Base-by-base conservation (phyloP, 1,140 invertebrate genomes). In the Subanguina moxae region DNA sequence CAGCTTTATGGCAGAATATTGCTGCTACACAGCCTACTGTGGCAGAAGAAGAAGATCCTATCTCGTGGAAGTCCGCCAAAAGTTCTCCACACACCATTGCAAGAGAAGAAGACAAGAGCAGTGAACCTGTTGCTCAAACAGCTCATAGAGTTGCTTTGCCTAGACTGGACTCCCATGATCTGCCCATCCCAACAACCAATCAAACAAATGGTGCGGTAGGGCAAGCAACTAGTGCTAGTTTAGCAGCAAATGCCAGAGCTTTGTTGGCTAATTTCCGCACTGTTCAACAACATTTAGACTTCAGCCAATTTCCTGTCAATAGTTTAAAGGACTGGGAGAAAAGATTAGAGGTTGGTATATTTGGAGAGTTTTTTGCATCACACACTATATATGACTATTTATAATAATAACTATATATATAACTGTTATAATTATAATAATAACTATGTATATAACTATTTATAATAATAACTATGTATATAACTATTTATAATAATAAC, bases 251-350 rank as follows among this genome's bases (percentile, higher is more conserved):
- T 52, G 48, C 48, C 48, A 52, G 23, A 52, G 3, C 48, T 25
- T 25, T 52, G 48, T 25, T 52, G 48, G 15, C 48, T 21, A 15
- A 52, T 25, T 52, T 52, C 48, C 48, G 48, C 19, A 43, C 59
- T 15, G 66, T 66, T 7, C 52, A 62, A 30, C 56, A 61, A 11
- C 59, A 75, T 13, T 28, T 78, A 42, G 65, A 78, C 59, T 78
- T 81, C 42, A 56, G 58, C 15, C 45, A 38, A 7, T 71, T 46
- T 19, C 77, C 76, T 1, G 62, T 78, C 17, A 43, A 62, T 7
- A 57, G 56, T 23, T 45, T 68, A 19, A 1, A 61, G 5, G 62
- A 76, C 11, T 79, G 78, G 74, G 43, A 73, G 19, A 38, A 71
- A 43, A 45, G 78, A 61, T 52, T 82, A 23, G 59, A 73, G 21